Base-by-base conservation (phyloP, 2,888 invertebrate species). In the Gryllus longicercus region DNA sequence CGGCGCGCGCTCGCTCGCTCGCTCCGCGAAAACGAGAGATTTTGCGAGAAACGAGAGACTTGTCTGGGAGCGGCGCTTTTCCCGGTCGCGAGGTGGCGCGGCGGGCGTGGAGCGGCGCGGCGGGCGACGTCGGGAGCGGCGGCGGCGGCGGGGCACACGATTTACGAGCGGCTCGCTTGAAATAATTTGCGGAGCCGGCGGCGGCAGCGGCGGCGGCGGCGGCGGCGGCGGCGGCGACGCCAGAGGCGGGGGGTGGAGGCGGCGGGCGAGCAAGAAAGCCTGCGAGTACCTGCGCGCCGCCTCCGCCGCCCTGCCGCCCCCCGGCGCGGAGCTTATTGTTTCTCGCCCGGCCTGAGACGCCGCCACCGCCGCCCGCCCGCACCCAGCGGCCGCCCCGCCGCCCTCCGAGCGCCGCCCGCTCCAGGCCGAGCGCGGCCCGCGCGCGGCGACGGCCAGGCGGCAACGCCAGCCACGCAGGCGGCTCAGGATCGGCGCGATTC, bases 101-200 rank as follows among this genome's bases (percentile, higher is more conserved):
- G 63, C 63, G n/a, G 63, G 16, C 63, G 63, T 4, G 38, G 25
- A 2, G 51, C 51, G 51, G 63, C 63, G 10, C 14, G 63, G 63
- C 14, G 63, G 63, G n/a, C n/a, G 63, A 63, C 63, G 63, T 16
- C 63, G 63, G 63, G n/a, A n/a, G 63, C 63, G 63, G 63, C 63
- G 14, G 63, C 63, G 63, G 16, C n/a, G 63, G 63, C 63, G 14
- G n/a, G n/a, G n/a, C 0, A 63, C 63, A 63, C 16, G 63, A 63
- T 63, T 63, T 63, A 63, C 10, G 63, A 63, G 63, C 14, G n/a
- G 63, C 63, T n/a, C 63, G 63, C 2, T n/a, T 63, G 63, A 63
- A 63, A 63, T 63, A 63, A 63, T 63, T 63, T 63, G 63, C 63
- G 63, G n/a, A n/a, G 63, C 63, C n/a, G 63, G 63, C 63, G 63